Evolutionary conservation across 2,797 vertebrate species (phyloP).

Genomic region (Delichon dasypus): DNA sequence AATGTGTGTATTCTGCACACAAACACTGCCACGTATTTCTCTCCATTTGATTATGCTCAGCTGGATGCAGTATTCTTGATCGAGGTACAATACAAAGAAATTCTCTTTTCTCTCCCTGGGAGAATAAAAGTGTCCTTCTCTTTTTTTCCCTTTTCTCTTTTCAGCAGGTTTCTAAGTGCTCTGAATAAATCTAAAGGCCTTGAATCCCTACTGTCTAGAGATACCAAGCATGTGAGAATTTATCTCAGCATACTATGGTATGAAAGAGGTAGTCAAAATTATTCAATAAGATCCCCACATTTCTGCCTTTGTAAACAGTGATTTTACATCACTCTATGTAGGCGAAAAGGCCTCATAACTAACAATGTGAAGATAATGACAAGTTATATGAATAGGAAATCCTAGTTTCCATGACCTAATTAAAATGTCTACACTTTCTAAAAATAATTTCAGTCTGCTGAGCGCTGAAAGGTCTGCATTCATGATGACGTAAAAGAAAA

Average conservation of each 20-base stretch:
- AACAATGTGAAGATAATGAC: neutral
- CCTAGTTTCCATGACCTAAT: neutral
- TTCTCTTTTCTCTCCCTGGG: neutral
- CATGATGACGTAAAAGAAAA: neutral
- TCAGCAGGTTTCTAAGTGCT: neutral
- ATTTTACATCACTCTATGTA: neutral
- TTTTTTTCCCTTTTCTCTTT: neutral
- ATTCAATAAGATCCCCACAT: neutral
- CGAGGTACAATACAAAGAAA: neutral
- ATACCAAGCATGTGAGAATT: neutral
- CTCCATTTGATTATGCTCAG: constrained; percentile 54
- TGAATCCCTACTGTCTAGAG: neutral
- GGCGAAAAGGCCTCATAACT: neutral
- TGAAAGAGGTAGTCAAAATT: neutral
- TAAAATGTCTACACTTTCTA: neutral
- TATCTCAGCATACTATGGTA: neutral
- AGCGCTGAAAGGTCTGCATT: neutral
- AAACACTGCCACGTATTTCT: neutral
- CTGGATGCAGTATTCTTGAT: constrained; percentile 28
- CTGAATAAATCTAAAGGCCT: constrained; percentile 12
- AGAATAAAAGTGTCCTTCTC: neutral
- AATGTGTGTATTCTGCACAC: neutral
- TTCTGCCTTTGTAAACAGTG: neutral
- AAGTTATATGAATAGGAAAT: neutral
- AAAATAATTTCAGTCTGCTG: neutral